Evolutionary conservation across 2,113 vertebrate species (phyloP), one percentile per base, ranked within the genome.

Genomic region (Clarias batrachus): DNA sequence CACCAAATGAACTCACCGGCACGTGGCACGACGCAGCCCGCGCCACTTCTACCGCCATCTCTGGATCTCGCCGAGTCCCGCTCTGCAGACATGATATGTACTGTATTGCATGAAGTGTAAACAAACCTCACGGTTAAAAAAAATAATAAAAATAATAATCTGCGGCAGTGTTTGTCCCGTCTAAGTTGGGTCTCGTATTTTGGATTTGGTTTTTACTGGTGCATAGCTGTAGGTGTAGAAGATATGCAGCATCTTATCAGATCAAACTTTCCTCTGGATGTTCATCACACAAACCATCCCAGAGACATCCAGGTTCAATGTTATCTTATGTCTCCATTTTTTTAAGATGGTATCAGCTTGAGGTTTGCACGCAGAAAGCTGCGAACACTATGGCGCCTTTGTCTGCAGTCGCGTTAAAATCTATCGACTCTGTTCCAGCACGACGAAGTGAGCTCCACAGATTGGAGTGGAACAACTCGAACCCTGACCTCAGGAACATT

Each of bases 251-350:
- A 23, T 60, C 74, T 89, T 63, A 88, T 88, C 66, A 87, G 74
- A 12, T 73, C 27, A 87, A 33, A 57, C 25, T 74, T 30, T 78
- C 23, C 48, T 73, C 12, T 25, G n/a, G 48, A 86, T 74, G 37
- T 30, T 56, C 71, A 88, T 87, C 85, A 70, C 48, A 14, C 56
- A 83, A 65, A 80, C n/a, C 57, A 59, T 33, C 48, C 66, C 68
- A 62, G 33, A 88, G 85, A 88, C 48, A 85, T 78, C 82, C 73
- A 59, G 65, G 60, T 59, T 52, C 59, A 21, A 9, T 3, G 52
- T 57, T 90, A 87, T 92, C 90, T n/a, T 4, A 17, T 73, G 54
- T 81, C 85, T 82, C 79, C 82, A 84, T 87, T 89, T 87, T 10
- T 41, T 63, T 16, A 66, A 87, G 85, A 89, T 85, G 79, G 41